Conservation (phyloP, 2,888 invertebrate species). For the Drosophila flavopinicola region DNA sequence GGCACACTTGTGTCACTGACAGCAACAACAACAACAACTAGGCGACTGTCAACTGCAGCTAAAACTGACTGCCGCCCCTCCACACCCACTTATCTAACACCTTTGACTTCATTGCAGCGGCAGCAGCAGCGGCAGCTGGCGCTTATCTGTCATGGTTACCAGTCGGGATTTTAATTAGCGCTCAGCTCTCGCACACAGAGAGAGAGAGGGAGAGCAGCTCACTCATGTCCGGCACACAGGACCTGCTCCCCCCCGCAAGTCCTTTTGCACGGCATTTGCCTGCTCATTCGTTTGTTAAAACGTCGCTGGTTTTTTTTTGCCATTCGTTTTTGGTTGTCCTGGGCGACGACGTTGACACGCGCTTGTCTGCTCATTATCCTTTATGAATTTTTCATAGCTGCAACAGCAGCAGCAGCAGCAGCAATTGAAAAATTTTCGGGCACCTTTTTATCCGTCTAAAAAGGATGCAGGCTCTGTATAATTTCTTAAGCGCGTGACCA, state of each 20-base stretch:
- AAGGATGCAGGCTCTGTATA: constrained; percentile 41
- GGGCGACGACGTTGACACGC: constrained; percentile 73
- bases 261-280: constrained; percentile 67
- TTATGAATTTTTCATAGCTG: constrained; percentile 82
- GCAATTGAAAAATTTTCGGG: constrained; percentile 67
- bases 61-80: constrained; percentile 27
- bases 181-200: constrained; percentile 27
- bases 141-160: constrained; percentile 78
- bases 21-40: constrained; percentile 14
- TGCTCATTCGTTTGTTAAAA: constrained; percentile 77
- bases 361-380: constrained; percentile 81
- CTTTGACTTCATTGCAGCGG: constrained; percentile 67
- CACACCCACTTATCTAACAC: constrained; percentile 70
- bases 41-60: constrained; percentile 58
- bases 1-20: constrained; percentile 69
- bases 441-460: constrained; percentile 41
- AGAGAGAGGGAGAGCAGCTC: too few species aligned
- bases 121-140: constrained; percentile 33
- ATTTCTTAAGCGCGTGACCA: constrained; percentile 71
- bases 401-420: constrained; percentile 44
- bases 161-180: constrained; percentile 73
- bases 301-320: constrained; percentile 53
- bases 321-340: constrained; percentile 26
- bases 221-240: constrained; percentile 33
- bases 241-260: neutral